Percentiles rank a stretch among this genome's conserved stretches.
Conservation (phyloP, 2,113 vertebrate genomes). For the Heterotilapia buettikoferi region DNA sequence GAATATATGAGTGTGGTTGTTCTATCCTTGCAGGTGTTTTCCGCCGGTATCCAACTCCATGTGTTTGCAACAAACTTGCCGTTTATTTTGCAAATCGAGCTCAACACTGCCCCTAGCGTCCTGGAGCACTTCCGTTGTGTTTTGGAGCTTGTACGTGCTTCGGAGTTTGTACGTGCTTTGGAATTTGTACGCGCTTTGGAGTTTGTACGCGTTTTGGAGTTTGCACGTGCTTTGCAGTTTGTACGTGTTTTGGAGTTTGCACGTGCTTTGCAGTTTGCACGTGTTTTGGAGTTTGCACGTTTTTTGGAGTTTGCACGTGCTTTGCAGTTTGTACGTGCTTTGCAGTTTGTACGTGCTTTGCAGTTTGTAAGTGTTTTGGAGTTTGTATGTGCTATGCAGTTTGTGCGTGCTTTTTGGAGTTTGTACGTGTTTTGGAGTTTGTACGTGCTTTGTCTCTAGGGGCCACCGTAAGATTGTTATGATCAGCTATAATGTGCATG, state of each 20-base stretch:
- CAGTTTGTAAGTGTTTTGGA: too few species aligned
- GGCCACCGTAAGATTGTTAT: not conserved
- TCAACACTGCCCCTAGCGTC: not conserved
- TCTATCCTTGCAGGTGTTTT: not conserved
- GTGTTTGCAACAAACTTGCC: not conserved
- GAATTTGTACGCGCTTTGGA: not conserved
- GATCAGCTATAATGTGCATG: not conserved
- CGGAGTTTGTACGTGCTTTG: rapidly evolving
- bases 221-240: rapidly evolving
- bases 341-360: too few species aligned
- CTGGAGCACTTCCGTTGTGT: not conserved
- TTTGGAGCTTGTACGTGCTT: not conserved
- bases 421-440: not conserved
- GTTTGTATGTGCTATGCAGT: too few species aligned
- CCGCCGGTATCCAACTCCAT: not conserved
- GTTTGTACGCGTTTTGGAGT: rapidly evolving
- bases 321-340: not conserved
- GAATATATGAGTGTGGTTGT: not conserved
- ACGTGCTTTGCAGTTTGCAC: rapidly evolving
- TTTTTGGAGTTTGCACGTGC: not conserved
- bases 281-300: rapidly evolving
- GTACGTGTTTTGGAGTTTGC: rapidly evolving
- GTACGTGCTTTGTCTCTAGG: not conserved
- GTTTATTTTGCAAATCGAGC: not conserved
- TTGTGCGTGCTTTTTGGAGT: not conserved